Evolutionary conservation across 2,888 invertebrate species (phyloP), one percentile per base, ranked within the genome.

Genomic region (Pherbina coryleti): DNA sequence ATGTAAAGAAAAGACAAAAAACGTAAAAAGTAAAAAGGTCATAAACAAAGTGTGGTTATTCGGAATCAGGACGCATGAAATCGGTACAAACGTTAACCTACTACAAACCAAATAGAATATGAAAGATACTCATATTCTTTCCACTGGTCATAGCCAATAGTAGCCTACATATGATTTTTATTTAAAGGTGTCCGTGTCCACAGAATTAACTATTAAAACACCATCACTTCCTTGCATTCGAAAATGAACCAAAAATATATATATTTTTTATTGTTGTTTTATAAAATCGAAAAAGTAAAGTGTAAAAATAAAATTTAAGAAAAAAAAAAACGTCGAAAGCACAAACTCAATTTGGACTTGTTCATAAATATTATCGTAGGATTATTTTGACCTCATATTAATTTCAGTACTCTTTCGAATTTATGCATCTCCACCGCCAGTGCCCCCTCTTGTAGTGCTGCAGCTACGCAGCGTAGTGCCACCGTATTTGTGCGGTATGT

Each of bases 341-440:
- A 69, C 69, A 19, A 51, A 69, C 14, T 51, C 28, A 69, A 69
- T 69, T 69, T 69, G 25, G 69, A 17, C 51, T 51, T 69, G 17
- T 25, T 51, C 25, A 25, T 34, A 34, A 11, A 1, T 7, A n/a
- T 64, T 34, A 28, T 19, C 8, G 4, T 25, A 11, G 11, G 8
- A 19, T 57, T 57, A 8, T 19, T 22, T 57, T 25, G 57, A 2
- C 19, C 57, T 19, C 9, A 19, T 19, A n/a, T 9, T 8, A 19
- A 57, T 55, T n/a, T 22, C 55, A 55, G 8, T 7, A 22, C 25
- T 14, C 57, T 22, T 9, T 28, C 31, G n/a, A 25, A n/a, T 28
- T 73, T 55, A 75, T 17, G 75, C 75, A 19, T 75, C 75, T 3
- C 75, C 75, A 9, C 84, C 86, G 3, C 84, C 84, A 11, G 81